Evolutionary conservation across 2,797 vertebrate species (phyloP).

Genomic region (Girardinus metallicus): DNA sequence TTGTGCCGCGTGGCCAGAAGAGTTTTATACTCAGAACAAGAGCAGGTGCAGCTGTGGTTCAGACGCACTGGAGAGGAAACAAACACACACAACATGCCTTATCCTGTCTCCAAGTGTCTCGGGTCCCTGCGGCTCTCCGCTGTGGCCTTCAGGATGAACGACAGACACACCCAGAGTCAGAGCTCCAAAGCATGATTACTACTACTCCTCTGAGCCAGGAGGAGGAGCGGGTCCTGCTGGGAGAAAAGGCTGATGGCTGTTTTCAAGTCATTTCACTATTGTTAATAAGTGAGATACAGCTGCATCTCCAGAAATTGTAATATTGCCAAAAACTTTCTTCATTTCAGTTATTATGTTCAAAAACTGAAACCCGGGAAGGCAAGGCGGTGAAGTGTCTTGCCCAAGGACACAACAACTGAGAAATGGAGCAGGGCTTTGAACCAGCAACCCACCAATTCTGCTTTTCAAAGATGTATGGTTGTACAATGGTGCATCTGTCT

Average conservation of each 20-base stretch:
- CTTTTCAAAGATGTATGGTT: no score
- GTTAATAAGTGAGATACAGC: slow-evolving; percentile 60
- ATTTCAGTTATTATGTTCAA: background rate
- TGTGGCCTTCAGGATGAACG: slow-evolving; percentile 49
- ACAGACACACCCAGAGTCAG: slow-evolving; percentile 30
- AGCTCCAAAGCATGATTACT: slow-evolving; percentile 40
- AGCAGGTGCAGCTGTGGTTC: slow-evolving; percentile 70
- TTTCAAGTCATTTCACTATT: slow-evolving; percentile 74
- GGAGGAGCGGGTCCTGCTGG: slow-evolving; percentile 59
- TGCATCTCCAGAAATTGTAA: background rate
- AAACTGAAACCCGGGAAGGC: background rate
- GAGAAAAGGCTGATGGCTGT: slow-evolving; percentile 73
- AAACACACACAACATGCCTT: slow-evolving; percentile 72
- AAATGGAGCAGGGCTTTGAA: background rate
- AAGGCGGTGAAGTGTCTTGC: no score
- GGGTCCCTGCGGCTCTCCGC: slow-evolving; percentile 56
- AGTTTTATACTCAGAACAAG: slow-evolving; percentile 61
- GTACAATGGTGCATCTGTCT: no score
- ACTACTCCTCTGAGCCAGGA: slow-evolving; percentile 42
- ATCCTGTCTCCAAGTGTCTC: slow-evolving; percentile 69
- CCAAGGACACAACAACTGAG: no score
- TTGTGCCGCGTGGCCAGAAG: slow-evolving; percentile 52
- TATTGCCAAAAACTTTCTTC: background rate
- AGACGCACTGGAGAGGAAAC: slow-evolving; percentile 65
- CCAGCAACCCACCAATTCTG: no score